phyloP scores from a whole-genome alignment of 2,797 vertebrate genomes.

The Muscicapa striata region DNA sequence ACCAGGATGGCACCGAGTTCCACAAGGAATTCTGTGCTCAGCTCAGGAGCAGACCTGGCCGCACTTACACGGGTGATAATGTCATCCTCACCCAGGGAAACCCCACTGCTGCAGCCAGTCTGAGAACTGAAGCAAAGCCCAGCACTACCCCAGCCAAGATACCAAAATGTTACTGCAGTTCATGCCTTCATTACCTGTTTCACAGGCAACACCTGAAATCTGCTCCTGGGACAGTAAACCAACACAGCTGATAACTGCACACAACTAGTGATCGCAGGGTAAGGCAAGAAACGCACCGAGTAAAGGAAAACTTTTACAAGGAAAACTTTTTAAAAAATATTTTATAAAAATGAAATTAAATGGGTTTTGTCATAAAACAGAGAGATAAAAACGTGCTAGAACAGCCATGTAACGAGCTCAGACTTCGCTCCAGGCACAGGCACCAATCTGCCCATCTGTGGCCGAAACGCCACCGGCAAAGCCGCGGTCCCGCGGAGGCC shows the following conservation, averaged over 20 bases:
- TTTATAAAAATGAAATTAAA: background rate
- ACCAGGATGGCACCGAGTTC: rapidly evolving
- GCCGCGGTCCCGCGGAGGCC: rapidly evolving
- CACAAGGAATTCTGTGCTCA: background rate
- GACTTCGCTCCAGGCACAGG: rapidly evolving
- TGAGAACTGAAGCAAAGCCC: rapidly evolving
- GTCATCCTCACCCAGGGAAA: background rate
- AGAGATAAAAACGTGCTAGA: rapidly evolving
- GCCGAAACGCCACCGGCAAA: rapidly evolving
- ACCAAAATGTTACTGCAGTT: rapidly evolving
- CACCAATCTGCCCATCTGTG: rapidly evolving
- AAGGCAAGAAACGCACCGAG: rapidly evolving
- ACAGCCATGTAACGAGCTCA: rapidly evolving
- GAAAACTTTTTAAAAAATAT: rapidly evolving
- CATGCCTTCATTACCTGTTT: rapidly evolving
- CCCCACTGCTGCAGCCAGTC: background rate
- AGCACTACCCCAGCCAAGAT: rapidly evolving
- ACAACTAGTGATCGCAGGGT: rapidly evolving
- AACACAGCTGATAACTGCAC: rapidly evolving
- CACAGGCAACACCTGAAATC: rapidly evolving
- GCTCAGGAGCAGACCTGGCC: background rate
- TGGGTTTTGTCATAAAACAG: rapidly evolving
- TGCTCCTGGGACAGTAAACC: rapidly evolving
- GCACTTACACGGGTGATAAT: rapidly evolving
- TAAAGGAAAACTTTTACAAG: rapidly evolving